Evolutionary conservation across 2,888 invertebrate genomes (phyloP).

Genomic region (Acanthopleura granulata): DNA sequence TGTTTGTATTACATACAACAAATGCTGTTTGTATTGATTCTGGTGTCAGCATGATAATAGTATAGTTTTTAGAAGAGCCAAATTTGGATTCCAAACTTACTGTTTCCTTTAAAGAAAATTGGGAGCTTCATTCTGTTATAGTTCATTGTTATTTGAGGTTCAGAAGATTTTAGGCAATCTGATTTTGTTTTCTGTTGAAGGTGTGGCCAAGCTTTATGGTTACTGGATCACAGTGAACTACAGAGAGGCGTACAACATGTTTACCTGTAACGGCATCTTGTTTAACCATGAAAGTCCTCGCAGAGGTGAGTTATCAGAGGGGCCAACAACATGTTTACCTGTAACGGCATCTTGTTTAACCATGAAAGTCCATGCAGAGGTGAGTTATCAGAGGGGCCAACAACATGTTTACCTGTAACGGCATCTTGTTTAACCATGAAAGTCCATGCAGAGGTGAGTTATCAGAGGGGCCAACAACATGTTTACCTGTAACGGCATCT

Average conservation of each 20-base stretch:
- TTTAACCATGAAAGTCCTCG: slow-evolving; percentile 71
- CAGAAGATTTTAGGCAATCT: not conserved
- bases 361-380: no score
- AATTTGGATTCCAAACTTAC: no score
- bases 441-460: slow-evolving; percentile 66
- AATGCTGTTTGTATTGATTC: no score
- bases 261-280: slow-evolving; percentile 69
- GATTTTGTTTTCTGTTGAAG: slow-evolving; percentile 36
- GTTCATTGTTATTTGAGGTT: no score
- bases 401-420: slow-evolving; percentile 69
- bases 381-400: slow-evolving; percentile 67
- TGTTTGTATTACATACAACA: no score
- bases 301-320: slow-evolving; percentile 52
- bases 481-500: no score
- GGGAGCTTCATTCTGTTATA: no score
- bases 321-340: no score
- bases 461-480: not conserved
- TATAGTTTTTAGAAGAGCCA: no score
- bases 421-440: slow-evolving; percentile 70
- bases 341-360: no score
- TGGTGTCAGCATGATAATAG: no score
- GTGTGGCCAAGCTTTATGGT: slow-evolving; percentile 70
- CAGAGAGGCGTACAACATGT: slow-evolving; percentile 69
- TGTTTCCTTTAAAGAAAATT: no score
- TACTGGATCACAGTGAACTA: slow-evolving; percentile 70